Evolutionary conservation across 2,113 vertebrate species (phyloP).

Genomic region (Pagrus major): DNA sequence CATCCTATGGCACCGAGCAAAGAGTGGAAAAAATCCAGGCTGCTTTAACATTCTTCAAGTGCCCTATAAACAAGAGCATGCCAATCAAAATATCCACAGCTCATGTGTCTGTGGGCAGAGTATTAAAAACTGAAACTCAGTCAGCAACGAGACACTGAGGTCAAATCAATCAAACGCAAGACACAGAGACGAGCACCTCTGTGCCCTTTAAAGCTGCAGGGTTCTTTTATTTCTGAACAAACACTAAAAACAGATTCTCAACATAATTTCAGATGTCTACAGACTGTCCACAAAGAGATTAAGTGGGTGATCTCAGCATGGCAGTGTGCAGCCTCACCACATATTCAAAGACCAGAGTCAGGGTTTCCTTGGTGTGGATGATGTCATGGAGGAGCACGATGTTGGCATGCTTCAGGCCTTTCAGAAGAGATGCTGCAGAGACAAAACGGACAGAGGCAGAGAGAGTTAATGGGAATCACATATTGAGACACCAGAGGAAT

Average conservation of each 20-base stretch:
- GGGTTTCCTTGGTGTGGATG: slow-evolving; percentile 98
- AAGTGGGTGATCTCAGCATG: background rate
- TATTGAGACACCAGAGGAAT: slow-evolving; percentile 9
- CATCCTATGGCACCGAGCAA: slow-evolving; percentile 4
- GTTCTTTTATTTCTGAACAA: background rate
- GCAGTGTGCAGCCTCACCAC: slow-evolving; percentile 89
- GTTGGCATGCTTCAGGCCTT: slow-evolving; percentile 97
- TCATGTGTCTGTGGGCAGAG: slow-evolving; percentile 33
- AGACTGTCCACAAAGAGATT: rapidly evolving
- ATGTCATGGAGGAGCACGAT: slow-evolving; percentile 98
- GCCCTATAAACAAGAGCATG: slow-evolving; percentile 35
- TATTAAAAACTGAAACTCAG: slow-evolving; percentile 41
- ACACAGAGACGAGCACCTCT: background rate
- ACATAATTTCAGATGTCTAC: slow-evolving; percentile 7
- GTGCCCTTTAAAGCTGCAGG: slow-evolving; percentile 8
- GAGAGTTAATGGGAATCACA: slow-evolving; percentile 3
- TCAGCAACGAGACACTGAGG: slow-evolving; percentile 4
- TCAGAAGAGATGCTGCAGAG: slow-evolving; percentile 93
- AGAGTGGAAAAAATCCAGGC: slow-evolving; percentile 25
- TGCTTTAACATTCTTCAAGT: slow-evolving; percentile 39
- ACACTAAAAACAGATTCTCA: slow-evolving; percentile 29
- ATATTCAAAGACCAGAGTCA: slow-evolving; percentile 98
- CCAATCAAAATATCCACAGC: slow-evolving; percentile 44
- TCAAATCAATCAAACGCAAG: slow-evolving; percentile 34
- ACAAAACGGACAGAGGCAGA: slow-evolving; percentile 37